Base-by-base conservation (phyloP, 2,888 invertebrate species). In the Drosophila mimica region DNA sequence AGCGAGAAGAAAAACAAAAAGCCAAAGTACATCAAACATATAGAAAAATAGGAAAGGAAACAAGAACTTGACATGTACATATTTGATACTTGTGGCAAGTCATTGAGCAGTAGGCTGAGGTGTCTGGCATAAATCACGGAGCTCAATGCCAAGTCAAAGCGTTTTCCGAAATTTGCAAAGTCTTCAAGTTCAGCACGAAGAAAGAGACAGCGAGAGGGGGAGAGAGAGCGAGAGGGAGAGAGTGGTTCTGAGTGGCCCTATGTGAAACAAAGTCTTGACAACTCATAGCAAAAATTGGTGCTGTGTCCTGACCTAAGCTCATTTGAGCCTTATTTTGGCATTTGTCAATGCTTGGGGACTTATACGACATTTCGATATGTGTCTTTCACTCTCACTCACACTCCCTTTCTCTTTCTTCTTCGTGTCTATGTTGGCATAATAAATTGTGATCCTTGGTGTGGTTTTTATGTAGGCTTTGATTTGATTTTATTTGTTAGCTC, bases 251-350 rank as follows among this genome's bases (percentile, higher is more conserved):
- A 67, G 43, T 34, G 58, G 49, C 52, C 31, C 77, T 75, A 73
- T 82, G 70, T 60, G 71, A 78, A 79, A 81, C 76, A 80, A 74
- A 74, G 61, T 49, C 67, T 53, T 31, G 70, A 43, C 66, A 53
- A 59, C 56, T 53, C 20, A 60, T 51, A 59, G 66, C 54, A 56
- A 72, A 69, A 66, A 70, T 51, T 70, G 60, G 48, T 67, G 58
- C 57, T 66, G 60, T 58, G 52, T 46, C 57, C 53, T 58, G 74
- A 60, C 74, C 74, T 83, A 88, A 90, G 90, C 90, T 77, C 75
- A 89, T 86, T 88, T 83, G 82, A 88, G 88, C 88, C 75, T 82
- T 82, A 82, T 88, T 85, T 86, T 82, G 90, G 83, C 88, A 88
- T 88, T 89, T 88, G 86, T 89, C 90, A 90, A 88, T 89, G 89